Conservation (phyloP, 2,113 vertebrate genomes). For the Buteo buteo region DNA sequence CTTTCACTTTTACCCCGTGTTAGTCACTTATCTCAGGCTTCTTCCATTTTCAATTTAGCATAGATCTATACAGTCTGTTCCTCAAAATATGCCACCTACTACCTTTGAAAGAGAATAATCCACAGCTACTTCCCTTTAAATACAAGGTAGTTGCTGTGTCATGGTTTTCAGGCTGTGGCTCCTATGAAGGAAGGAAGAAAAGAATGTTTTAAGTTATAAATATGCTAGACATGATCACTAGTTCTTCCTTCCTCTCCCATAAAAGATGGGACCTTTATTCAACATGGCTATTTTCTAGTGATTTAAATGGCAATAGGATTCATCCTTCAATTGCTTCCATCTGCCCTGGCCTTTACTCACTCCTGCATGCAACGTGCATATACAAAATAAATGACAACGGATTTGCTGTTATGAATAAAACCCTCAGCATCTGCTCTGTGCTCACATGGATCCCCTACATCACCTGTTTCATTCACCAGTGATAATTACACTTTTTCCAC, state of each 20-base stretch:
- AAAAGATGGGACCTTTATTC: background rate
- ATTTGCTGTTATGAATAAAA: background rate
- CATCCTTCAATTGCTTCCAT: background rate
- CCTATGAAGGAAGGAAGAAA: background rate
- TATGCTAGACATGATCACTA: background rate
- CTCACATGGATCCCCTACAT: background rate
- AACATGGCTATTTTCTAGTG: background rate
- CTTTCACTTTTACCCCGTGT: background rate
- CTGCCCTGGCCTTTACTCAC: background rate
- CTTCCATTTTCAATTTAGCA: background rate
- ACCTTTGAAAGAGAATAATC: background rate
- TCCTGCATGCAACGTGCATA: background rate
- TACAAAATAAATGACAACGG: background rate
- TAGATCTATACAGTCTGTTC: background rate
- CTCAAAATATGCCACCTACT: conserved; percentile 3
- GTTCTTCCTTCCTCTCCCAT: background rate
- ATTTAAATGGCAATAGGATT: background rate
- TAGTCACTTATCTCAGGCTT: background rate
- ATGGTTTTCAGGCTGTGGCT: background rate
- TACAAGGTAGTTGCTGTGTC: background rate
- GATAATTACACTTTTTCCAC: background rate
- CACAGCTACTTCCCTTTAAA: background rate
- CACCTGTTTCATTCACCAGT: background rate
- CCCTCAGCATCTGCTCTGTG: background rate
- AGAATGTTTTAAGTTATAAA: background rate